Evolutionary conservation across 2,888 invertebrate genomes (phyloP).

Genomic region (Euphydryas editha): DNA sequence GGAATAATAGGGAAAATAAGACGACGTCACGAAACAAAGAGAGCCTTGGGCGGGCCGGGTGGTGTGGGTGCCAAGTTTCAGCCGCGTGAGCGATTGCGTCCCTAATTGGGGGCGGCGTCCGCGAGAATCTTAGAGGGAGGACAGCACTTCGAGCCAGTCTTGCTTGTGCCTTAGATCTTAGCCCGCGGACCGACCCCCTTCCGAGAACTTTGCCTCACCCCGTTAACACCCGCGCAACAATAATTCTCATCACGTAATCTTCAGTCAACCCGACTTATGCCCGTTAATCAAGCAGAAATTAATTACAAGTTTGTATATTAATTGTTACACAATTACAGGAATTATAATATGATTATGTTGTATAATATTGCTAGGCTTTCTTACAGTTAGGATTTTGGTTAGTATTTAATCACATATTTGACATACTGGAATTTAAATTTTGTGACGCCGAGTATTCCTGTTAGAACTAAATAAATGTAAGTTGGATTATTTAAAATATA

Average conservation of each 20-base stretch:
- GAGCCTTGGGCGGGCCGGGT: conserved; percentile 53
- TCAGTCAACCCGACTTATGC: conserved; percentile 81
- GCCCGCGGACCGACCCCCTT: conserved; percentile 48
- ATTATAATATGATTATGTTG: conserved; percentile 60
- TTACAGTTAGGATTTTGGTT: neutral
- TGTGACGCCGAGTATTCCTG: neutral
- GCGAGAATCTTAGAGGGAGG: conserved; percentile 84
- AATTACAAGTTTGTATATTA: conserved; percentile 83
- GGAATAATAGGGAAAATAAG: conserved; percentile 57
- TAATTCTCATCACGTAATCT: conserved; percentile 81
- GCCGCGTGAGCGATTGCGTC: conserved; percentile 83
- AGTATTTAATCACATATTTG: neutral
- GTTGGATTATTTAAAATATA: neutral
- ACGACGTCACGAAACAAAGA: conserved; percentile 73
- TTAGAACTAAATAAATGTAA: neutral
- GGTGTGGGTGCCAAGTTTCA: conserved; percentile 58
- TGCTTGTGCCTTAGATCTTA: conserved; percentile 62
- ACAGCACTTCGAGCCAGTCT: conserved; percentile 73
- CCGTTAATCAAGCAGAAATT: conserved; percentile 83
- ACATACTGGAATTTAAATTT: neutral
- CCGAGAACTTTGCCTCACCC: conserved; percentile 47
- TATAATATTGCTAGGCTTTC: neutral
- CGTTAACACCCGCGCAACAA: conserved; percentile 66
- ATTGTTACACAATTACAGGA: conserved; percentile 80
- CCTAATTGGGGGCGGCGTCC: conserved; percentile 84